phyloP scores from a whole-genome alignment of 1,140 invertebrate species.

The Megalonaias nervosa region DNA sequence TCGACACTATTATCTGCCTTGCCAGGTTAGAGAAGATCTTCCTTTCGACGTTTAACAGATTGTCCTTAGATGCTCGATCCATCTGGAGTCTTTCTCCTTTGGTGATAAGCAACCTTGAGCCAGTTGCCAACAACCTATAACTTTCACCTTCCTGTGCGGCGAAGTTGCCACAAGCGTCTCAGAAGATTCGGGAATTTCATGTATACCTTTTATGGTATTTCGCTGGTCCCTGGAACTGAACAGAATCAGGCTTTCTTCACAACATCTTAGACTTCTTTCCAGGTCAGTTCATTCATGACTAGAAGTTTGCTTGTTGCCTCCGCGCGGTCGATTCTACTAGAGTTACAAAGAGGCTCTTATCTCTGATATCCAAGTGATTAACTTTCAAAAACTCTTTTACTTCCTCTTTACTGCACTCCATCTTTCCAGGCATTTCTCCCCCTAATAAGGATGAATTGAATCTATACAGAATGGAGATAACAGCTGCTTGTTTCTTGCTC shows the following conservation, averaged over 20 bases:
- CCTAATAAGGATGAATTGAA: not conserved
- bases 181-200: conserved; percentile 2
- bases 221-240: conserved; percentile 12
- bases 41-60: conserved; percentile 9
- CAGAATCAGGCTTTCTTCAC: conserved; percentile 1
- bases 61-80: conserved; percentile 3
- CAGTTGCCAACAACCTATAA: not conserved
- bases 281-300: not conserved
- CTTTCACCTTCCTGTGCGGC: conserved; percentile 5
- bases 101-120: conserved; percentile 4
- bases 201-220: conserved; percentile 15
- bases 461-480: not conserved
- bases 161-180: conserved; percentile 1
- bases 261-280: conserved; percentile 17
- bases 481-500: not conserved
- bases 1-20: not conserved
- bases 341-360: not conserved
- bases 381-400: not conserved
- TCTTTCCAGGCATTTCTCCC: conserved; percentile 6
- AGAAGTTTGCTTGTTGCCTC: not conserved
- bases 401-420: conserved; percentile 7
- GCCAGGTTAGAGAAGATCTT: conserved; percentile 9
- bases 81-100: conserved; percentile 8
- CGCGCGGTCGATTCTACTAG: not conserved
- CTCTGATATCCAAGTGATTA: not conserved